A percentile compares a stretch with the other conserved stretches of the same genome.
Conservation (phyloP, 2,113 vertebrate genomes). For the Entomyzon cyanotis region DNA sequence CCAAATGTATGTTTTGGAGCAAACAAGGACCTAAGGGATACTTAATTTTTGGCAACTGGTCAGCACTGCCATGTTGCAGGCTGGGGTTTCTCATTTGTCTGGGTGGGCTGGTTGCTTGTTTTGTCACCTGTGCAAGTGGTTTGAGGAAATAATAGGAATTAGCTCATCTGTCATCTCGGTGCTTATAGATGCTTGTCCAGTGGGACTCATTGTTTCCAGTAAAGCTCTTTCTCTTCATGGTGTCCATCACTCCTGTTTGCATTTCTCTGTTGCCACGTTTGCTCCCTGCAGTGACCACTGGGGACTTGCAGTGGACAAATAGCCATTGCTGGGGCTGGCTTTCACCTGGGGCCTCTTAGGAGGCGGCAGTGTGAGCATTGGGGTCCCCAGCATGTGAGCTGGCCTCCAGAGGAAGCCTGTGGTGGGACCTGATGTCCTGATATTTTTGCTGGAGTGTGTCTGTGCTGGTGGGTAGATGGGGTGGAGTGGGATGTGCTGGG, state of each 20-base stretch:
- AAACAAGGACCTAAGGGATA: not conserved
- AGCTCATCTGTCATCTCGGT: not conserved
- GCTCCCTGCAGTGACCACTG: not conserved
- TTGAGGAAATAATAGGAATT: not conserved
- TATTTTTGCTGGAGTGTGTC: not conserved
- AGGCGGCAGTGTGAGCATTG: not conserved
- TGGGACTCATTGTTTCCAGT: not conserved
- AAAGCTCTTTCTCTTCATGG: not conserved
- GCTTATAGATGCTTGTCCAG: not conserved
- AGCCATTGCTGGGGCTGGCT: fast-evolving
- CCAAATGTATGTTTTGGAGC: not conserved
- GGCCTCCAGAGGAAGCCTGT: not conserved
- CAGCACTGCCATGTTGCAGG: not conserved
- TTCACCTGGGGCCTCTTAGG: not conserved
- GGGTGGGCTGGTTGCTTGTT: not conserved
- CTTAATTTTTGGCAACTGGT: not conserved
- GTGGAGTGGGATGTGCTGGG: not conserved
- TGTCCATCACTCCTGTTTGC: not conserved
- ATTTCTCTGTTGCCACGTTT: fast-evolving
- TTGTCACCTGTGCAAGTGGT: not conserved
- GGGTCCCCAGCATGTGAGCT: fast-evolving
- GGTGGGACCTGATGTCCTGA: not conserved
- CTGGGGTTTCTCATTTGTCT: not conserved
- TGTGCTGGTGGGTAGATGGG: fast-evolving
- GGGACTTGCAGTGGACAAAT: not conserved